phyloP scores from a whole-genome alignment of 2,113 vertebrate species.

The Oreochromis aureus region DNA sequence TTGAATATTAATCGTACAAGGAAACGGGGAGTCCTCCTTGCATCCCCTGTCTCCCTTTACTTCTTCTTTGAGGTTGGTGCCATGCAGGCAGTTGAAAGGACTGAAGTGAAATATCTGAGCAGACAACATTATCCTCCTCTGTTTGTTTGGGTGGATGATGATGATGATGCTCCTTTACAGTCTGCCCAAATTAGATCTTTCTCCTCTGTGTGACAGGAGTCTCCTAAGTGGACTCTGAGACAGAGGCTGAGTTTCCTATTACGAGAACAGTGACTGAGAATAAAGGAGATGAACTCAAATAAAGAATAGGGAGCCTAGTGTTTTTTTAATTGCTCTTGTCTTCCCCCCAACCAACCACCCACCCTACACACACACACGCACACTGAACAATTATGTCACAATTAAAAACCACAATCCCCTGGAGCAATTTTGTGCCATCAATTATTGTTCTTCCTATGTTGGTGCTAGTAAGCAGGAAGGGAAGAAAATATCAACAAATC shows the following conservation, averaged over 20 bases:
- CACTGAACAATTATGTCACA: not conserved
- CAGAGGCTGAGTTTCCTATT: conserved; percentile 29
- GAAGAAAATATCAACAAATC: not conserved
- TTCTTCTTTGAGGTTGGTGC: not conserved
- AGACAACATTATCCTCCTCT: not conserved
- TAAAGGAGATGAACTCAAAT: conserved; percentile 30
- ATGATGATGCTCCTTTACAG: conserved; percentile 16
- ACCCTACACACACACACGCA: not conserved
- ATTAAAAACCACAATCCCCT: not conserved
- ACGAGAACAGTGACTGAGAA: conserved; percentile 37
- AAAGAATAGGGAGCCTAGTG: not conserved
- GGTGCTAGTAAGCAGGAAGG: not conserved
- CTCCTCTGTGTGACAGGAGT: conserved; percentile 2
- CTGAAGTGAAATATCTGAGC: not conserved
- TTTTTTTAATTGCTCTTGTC: not conserved
- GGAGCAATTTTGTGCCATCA: not conserved
- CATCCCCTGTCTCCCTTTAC: not conserved
- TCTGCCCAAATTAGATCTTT: conserved; percentile 32
- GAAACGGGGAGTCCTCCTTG: conserved; percentile 9
- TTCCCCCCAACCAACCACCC: not conserved
- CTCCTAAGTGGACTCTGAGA: conserved; percentile 32
- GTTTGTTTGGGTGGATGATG: not conserved
- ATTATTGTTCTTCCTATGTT: not conserved
- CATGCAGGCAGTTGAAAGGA: not conserved
- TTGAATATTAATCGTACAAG: conserved; percentile 40